These are phyloP conservation scores for Euzophera pinguis DNA, from an alignment of 2,888 invertebrate species.

Conservation along the genomic window DNA sequence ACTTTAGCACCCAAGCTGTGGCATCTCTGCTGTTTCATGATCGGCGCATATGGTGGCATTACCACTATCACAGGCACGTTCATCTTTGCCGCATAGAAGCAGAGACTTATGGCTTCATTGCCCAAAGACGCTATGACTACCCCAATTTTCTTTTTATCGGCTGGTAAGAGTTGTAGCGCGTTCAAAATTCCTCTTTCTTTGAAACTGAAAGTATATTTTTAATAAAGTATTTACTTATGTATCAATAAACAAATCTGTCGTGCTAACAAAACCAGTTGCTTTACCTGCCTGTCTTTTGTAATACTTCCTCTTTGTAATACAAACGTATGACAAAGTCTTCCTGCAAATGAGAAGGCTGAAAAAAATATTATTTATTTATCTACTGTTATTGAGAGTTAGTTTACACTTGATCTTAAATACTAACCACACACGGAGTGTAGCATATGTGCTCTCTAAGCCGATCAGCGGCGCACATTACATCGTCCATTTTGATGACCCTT, in stretches of 20 bases:
- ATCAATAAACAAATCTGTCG: no score
- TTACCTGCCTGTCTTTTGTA: constrained; percentile 52
- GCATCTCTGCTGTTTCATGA: constrained; percentile 84
- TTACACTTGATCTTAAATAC: constrained; percentile 17
- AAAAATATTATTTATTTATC: constrained; percentile 17
- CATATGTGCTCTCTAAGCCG: constrained; percentile 35
- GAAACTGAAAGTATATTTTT: constrained; percentile 69
- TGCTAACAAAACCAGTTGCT: not conserved
- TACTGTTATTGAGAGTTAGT: not conserved
- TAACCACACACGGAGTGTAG: constrained; percentile 51
- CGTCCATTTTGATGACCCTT: constrained; percentile 41
- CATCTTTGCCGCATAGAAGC: constrained; percentile 82
- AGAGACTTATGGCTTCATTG: constrained; percentile 84
- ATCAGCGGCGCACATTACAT: constrained; percentile 43
- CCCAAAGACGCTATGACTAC: constrained; percentile 85
- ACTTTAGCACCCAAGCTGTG: constrained; percentile 83
- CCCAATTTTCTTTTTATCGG: constrained; percentile 80
- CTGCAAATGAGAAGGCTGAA: constrained; percentile 52
- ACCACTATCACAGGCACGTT: constrained; percentile 82
- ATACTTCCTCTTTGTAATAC: constrained; percentile 47
- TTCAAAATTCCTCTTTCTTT: constrained; percentile 86
- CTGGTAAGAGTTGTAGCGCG: constrained; percentile 76
- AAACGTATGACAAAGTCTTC: constrained; percentile 43
- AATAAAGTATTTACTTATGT: not conserved
- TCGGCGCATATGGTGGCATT: constrained; percentile 83